Evolutionary conservation across 2,797 vertebrate genomes (phyloP), one percentile per base, ranked within the genome.

Genomic region (Bufotes viridis): DNA sequence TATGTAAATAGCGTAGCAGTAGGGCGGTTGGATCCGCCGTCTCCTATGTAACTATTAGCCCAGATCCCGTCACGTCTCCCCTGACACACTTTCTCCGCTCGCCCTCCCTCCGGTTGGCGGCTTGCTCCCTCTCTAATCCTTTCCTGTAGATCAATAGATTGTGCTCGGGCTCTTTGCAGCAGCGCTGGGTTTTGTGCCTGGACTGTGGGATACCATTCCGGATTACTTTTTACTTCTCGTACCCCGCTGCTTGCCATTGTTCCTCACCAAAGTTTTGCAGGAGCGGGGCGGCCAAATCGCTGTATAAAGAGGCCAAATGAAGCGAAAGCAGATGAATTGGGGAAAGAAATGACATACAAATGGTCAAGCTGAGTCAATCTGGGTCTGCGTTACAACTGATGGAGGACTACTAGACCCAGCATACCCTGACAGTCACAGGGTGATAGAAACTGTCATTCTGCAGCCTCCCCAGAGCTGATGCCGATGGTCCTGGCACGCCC

Each of bases 101-200:
- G 34, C 70, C 58, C 76, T 29, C 34, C 49, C 72, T 42, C 17
- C 8, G 14, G 57, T 10, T 29, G 29, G 63, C 26, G 51, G 15
- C 85, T 13, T 61, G 78, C 65, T 87, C 78, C 69, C n/a, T 78
- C 92, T 93, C 86, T 93, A 91, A 93, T 93, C 93, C 92, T 90
- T 91, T 93, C 91, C 90, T 91, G 90, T 86, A 89, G 91, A 86
- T 79, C 84, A 76, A 86, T 86, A 79, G n/a, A 34, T 70, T 74
- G 24, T 29, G 53, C 60, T 87, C 85, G 57, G 24, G 42, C 85
- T 80, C 76, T 79, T 29, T 20, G 17, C n/a, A 2, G 74, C n/a
- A 58, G 60, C 14, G 53, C 18, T n/a, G 51, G 85, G 76, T 58
- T 79, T 72, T 87, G 65, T 80, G 63, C 65, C 78, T 61, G 70